Evolutionary conservation across 2,113 vertebrate genomes (phyloP).

Genomic region (Heloderma charlesbogerti): DNA sequence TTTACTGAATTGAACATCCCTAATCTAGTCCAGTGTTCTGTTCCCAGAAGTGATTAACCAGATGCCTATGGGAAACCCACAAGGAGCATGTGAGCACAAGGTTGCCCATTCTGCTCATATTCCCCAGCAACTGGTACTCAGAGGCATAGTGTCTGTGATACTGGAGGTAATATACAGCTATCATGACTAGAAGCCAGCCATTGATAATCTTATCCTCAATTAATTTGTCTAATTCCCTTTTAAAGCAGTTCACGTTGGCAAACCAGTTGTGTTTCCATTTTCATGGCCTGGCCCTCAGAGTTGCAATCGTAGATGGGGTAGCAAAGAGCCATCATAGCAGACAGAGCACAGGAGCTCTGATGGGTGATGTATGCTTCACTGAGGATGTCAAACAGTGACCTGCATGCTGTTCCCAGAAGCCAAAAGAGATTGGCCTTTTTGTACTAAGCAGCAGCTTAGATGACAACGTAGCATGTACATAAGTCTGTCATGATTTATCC

Average conservation of each 20-base stretch:
- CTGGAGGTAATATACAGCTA: not conserved
- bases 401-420: slow-evolving; percentile 13
- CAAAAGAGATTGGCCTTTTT: slow-evolving; percentile 7
- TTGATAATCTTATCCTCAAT: not conserved
- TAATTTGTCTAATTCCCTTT: not conserved
- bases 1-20: no score
- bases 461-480: slow-evolving; percentile 1
- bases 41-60: not conserved
- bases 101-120: not conserved
- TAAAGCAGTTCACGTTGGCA: not conserved
- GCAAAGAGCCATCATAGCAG: not conserved
- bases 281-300: not conserved
- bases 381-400: slow-evolving; percentile 11
- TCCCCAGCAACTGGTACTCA: not conserved
- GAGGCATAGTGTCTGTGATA: not conserved
- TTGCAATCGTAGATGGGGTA: not conserved
- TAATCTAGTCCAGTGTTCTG: not conserved
- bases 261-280: not conserved
- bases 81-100: not conserved
- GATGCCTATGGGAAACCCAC: not conserved
- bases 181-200: not conserved
- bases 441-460: slow-evolving; percentile 26
- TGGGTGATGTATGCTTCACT: slow-evolving; percentile 16
- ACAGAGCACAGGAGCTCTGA: not conserved
- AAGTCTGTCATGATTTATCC: slow-evolving; percentile 33